Evolutionary conservation across 2,888 invertebrate genomes (phyloP).

Genomic region (Troglohyphantes excavatus): DNA sequence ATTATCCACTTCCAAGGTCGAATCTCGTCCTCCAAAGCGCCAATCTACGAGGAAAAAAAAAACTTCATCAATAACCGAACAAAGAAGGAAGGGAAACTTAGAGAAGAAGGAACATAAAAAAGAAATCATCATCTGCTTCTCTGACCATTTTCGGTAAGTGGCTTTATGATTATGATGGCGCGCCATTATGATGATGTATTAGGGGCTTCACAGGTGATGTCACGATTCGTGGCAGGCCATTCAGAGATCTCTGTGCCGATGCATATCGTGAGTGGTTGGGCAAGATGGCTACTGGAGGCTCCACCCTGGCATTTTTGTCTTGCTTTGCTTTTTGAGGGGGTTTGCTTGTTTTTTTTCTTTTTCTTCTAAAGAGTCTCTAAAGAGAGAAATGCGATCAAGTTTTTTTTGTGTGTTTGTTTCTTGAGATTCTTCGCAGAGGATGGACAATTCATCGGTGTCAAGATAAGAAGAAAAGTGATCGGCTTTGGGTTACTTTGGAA

Average conservation of each 20-base stretch:
- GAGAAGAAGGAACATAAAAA: constrained; percentile 22
- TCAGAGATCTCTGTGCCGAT: constrained; percentile 57
- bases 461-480: too few relatives aligned
- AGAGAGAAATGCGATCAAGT: neutral
- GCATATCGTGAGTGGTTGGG: constrained; percentile 50
- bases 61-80: constrained; percentile 36
- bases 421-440: too few relatives aligned
- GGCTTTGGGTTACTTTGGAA: too few relatives aligned
- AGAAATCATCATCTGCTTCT: too few relatives aligned
- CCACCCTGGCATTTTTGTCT: too few relatives aligned
- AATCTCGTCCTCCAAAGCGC: constrained; percentile 60
- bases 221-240: constrained; percentile 57
- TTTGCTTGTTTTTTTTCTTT: constrained; percentile 17
- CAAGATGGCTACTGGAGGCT: too few relatives aligned
- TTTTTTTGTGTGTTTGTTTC: too few relatives aligned
- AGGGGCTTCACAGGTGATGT: constrained; percentile 60
- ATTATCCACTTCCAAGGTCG: constrained; percentile 69
- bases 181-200: constrained; percentile 77
- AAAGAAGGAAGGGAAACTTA: constrained; percentile 19
- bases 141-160: constrained; percentile 75
- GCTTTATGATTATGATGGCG: constrained; percentile 75
- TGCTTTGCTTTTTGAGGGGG: too few relatives aligned
- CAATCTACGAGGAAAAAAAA: too few relatives aligned
- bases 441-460: too few relatives aligned
- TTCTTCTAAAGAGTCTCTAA: too few relatives aligned